phyloP scores from a whole-genome alignment of 1,140 invertebrate species.

The Drosophila rufa region DNA sequence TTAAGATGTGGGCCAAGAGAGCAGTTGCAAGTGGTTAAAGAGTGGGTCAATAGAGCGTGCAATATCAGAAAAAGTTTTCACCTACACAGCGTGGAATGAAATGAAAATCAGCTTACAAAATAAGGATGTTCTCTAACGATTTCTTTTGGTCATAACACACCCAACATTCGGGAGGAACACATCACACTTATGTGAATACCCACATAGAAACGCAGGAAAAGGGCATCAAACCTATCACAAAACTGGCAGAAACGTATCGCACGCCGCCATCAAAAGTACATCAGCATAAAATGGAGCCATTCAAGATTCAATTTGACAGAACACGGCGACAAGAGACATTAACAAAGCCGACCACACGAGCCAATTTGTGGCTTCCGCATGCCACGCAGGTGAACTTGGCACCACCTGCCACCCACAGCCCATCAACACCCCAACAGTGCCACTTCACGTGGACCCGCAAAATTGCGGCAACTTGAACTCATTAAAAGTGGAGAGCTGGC shows the following conservation, averaged over 20 bases:
- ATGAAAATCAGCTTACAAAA: neutral
- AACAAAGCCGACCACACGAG: conserved; percentile 46
- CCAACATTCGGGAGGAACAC: neutral
- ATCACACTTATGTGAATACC: neutral
- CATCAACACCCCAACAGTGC: conserved; percentile 1
- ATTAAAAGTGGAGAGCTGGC: conserved; percentile 65
- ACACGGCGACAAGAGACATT: conserved; percentile 27
- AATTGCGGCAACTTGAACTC: conserved; percentile 61
- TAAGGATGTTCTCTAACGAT: no score
- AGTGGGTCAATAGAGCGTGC: neutral
- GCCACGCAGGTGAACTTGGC: conserved; percentile 21
- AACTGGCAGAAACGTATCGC: neutral
- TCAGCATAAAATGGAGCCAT: conserved; percentile 20
- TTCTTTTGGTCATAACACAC: no score
- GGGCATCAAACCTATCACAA: neutral
- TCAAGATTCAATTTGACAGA: conserved; percentile 38
- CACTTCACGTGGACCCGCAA: conserved; percentile 50
- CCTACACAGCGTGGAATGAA: neutral
- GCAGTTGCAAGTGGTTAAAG: neutral
- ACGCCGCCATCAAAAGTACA: conserved; percentile 29
- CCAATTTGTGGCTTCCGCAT: conserved; percentile 63
- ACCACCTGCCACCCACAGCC: neutral
- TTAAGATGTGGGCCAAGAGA: conserved; percentile 1
- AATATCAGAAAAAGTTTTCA: neutral
- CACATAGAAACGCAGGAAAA: neutral